phyloP scores from a whole-genome alignment of 2,797 vertebrate genomes.

The Hemitrygon akajei region DNA sequence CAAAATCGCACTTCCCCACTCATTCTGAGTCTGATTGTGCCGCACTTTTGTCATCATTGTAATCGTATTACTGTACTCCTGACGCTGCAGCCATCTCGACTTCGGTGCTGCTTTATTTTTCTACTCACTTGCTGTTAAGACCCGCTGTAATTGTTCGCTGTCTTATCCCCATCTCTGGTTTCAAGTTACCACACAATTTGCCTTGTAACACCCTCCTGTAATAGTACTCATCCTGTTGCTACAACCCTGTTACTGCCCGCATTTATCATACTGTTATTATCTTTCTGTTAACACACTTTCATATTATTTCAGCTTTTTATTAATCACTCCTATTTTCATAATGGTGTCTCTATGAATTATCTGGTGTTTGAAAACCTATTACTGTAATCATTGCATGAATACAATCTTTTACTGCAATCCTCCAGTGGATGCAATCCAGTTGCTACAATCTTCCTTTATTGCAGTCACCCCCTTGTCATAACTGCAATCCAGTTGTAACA shows the following conservation, averaged over 20 bases:
- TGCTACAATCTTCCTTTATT: background rate
- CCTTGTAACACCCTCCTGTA: background rate
- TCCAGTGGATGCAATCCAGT: background rate
- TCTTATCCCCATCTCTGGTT: background rate
- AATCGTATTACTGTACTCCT: background rate
- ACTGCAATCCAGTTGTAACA: too few species aligned
- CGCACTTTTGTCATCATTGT: background rate
- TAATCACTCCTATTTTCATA: too few species aligned
- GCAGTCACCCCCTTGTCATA: background rate
- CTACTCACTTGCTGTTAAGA: background rate
- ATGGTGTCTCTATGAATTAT: too few species aligned
- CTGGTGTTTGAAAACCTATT: background rate
- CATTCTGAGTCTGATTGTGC: background rate
- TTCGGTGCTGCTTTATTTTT: background rate
- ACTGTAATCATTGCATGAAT: background rate
- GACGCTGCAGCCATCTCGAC: background rate
- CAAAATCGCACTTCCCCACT: background rate
- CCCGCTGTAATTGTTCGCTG: too few species aligned
- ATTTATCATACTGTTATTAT: background rate
- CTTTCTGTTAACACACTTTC: background rate
- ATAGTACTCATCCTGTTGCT: background rate
- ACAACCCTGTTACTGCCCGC: background rate
- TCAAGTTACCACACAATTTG: too few species aligned
- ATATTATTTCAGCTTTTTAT: too few species aligned
- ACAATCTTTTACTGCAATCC: background rate